Evolutionary conservation across 2,113 vertebrate genomes (phyloP).

Genomic region (Hemicordylus capensis): DNA sequence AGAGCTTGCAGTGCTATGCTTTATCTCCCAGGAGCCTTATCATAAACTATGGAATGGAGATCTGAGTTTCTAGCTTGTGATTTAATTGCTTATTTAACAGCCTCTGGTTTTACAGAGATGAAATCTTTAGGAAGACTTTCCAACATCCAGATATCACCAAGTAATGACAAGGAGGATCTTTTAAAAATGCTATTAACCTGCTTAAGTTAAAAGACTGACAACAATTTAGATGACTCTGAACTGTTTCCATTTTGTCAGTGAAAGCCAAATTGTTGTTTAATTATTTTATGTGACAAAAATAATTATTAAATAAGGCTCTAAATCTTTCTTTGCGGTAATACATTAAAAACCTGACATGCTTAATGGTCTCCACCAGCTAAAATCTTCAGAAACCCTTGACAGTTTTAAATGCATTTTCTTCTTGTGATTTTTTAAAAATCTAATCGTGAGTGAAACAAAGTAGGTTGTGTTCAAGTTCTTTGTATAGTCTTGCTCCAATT

Average conservation of each 20-base stretch:
- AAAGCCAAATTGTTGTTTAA: neutral
- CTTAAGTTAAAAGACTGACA: conserved; percentile 5
- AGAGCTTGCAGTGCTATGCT: neutral
- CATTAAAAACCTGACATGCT: neutral
- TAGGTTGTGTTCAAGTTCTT: conserved; percentile 19
- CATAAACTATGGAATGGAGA: neutral
- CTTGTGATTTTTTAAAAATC: conserved; percentile 14
- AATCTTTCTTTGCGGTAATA: neutral
- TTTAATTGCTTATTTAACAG: conserved; percentile 15
- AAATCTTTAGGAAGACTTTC: conserved; percentile 17
- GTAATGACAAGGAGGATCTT: neutral
- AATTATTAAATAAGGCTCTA: neutral
- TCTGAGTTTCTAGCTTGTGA: neutral
- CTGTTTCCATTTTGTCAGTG: neutral
- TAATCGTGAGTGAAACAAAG: neutral
- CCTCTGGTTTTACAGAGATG: conserved; percentile 5
- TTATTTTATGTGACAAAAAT: neutral
- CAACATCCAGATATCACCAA: conserved; percentile 1
- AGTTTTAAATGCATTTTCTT: conserved; percentile 51
- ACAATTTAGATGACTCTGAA: neutral
- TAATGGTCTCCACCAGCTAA: neutral
- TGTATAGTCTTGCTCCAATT: neutral
- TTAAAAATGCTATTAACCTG: neutral
- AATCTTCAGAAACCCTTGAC: neutral
- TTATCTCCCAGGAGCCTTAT: neutral